phyloP scores from a whole-genome alignment of 2,888 invertebrate species.

The Cyclophora punctaria region DNA sequence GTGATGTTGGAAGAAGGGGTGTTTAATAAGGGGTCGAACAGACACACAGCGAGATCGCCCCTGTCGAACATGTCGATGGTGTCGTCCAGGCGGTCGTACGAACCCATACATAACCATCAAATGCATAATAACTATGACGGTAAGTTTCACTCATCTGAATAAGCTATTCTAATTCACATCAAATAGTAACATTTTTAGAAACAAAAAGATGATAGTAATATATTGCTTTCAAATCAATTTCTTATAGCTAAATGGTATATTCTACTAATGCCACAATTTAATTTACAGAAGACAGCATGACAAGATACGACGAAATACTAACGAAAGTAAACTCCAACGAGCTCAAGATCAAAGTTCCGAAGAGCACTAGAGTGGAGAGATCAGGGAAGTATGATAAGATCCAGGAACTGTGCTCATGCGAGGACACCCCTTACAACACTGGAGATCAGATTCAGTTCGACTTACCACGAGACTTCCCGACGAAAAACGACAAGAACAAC shows the following conservation, averaged over 20 bases:
- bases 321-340: conserved; percentile 66
- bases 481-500: conserved; percentile 39
- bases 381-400: conserved; percentile 54
- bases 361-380: conserved; percentile 51
- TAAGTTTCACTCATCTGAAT: conserved; percentile 12
- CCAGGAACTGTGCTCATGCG: conserved; percentile 58
- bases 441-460: conserved; percentile 66
- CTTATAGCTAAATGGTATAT: too few relatives aligned
- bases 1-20: conserved; percentile 58
- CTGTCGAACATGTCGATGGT: conserved; percentile 34
- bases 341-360: conserved; percentile 63
- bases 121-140: conserved; percentile 24
- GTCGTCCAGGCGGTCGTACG: conserved; percentile 28
- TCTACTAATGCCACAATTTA: too few relatives aligned
- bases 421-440: conserved; percentile 48
- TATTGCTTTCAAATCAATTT: too few relatives aligned
- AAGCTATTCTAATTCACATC: too few relatives aligned
- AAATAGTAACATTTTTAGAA: too few relatives aligned
- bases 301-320: conserved; percentile 60
- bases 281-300: conserved; percentile 27
- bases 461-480: conserved; percentile 43
- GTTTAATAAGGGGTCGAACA: conserved; percentile 34
- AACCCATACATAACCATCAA: conserved; percentile 15
- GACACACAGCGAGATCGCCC: conserved; percentile 30
- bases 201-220: too few relatives aligned